Evolutionary conservation across 2,888 invertebrate genomes (phyloP), one percentile per base, ranked within the genome.

Genomic region (Pandemis corylana): DNA sequence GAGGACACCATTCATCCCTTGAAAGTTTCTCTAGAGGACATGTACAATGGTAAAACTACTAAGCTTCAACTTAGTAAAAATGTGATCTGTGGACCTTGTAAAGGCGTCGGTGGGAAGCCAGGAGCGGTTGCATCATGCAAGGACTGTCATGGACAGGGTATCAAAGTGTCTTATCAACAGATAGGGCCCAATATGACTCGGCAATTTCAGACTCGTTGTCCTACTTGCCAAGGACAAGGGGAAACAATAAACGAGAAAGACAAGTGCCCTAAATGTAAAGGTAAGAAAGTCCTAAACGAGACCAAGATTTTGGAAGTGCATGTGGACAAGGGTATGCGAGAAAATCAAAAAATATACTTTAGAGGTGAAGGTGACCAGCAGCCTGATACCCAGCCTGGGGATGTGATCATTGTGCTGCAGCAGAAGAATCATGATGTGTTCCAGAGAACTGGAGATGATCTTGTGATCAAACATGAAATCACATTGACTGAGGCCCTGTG

Each of bases 321-420:
- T 86, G 96, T 99, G 77, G 98, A 98, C 82, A 97, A 97, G 85
- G 99, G 98, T 46, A 98, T 98, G 97, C 95, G 95, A 77, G 97
- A 98, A 84, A 96, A 96, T 82, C 97, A 98, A 87, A 98, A 97
- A 89, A 97, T 99, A 77, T 95, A 96, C 81, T 98, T 98, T 87
- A 94, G 96, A 79, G 97, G 97, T 53, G 98, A 98, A 91, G 99
- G 99, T 49, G 98, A 99, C 89, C 98, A 99, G 84, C 95, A 97
- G 94, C 97, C 98, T 71, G 97, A 97, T 77, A 95, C 97, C 51
- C 97, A 97, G 82, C 96, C 98, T 15, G 99, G 99, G 10, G 98
- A 99, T 94, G 97, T 99, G 49, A 96, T 98, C 71, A 97, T 99
- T 83, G 95, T 99, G 61, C 91, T 99, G 75, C 96, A 97, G 85